A percentile compares a stretch with the other conserved stretches of the same genome.
Evolutionary conservation across 2,113 vertebrate species (phyloP).

Genomic region (Dromas ardeola): DNA sequence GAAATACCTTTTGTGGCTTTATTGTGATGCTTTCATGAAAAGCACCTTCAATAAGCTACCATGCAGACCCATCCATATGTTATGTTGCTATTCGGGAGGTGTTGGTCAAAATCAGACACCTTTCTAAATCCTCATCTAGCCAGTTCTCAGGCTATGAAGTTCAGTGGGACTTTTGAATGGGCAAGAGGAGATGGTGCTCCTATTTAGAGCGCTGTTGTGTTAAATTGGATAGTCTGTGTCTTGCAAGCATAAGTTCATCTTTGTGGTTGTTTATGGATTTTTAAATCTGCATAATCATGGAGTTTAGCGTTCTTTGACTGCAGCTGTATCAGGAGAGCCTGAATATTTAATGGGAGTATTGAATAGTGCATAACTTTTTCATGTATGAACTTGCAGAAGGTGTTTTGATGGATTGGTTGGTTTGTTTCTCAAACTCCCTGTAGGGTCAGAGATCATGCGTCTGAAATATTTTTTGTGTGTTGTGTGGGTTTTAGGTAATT

Average conservation of each 20-base stretch:
- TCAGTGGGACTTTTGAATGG: neutral
- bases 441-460: neutral
- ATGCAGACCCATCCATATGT: rapidly evolving
- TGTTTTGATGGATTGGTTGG: neutral
- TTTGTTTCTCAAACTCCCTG: neutral
- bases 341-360: neutral
- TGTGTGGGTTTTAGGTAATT: neutral
- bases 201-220: neutral
- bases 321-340: neutral
- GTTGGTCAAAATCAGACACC: neutral
- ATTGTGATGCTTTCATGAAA: neutral
- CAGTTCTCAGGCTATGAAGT: neutral
- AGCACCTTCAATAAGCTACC: neutral
- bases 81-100: neutral
- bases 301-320: neutral
- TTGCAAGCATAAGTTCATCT: neutral
- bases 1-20: neutral
- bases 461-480: neutral
- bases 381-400: neutral
- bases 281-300: neutral
- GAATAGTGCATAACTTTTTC: neutral
- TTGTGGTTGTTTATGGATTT: neutral
- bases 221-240: neutral
- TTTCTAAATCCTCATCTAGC: neutral
- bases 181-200: neutral